Conservation (phyloP, 2,797 vertebrate species). For the Morus bassanus region DNA sequence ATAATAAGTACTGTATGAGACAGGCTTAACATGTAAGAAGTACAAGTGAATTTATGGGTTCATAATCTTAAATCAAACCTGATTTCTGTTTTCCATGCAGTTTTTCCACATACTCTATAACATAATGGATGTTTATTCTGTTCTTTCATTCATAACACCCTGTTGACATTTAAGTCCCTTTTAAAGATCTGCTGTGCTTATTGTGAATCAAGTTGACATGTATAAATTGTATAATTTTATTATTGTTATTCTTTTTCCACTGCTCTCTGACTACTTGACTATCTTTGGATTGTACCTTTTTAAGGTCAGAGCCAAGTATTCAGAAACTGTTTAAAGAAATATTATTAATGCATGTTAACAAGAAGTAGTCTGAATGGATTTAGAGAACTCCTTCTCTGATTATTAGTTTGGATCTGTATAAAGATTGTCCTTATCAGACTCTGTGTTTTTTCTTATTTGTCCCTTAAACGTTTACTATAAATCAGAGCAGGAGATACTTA, state of each 20-base stretch:
- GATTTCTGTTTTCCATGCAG: constrained; percentile 61
- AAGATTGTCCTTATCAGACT: neutral
- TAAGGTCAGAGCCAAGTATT: neutral
- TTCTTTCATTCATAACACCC: constrained; percentile 47
- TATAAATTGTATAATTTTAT: constrained; percentile 50
- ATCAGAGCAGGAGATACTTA: neutral
- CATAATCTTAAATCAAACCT: constrained; percentile 61
- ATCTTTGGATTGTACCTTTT: neutral
- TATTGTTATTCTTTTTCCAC: constrained; percentile 50
- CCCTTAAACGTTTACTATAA: neutral
- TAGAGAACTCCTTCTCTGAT: neutral
- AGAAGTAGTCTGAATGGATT: neutral
- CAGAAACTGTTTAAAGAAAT: neutral
- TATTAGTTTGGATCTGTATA: neutral
- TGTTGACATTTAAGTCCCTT: constrained; percentile 46
- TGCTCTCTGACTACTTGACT: neutral
- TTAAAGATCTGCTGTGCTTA: constrained; percentile 41
- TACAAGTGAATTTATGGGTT: constrained; percentile 58
- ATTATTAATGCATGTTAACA: neutral
- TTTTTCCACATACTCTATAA: constrained; percentile 55
- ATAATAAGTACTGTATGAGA: constrained; percentile 2
- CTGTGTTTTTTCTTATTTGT: neutral
- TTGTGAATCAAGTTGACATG: constrained; percentile 48
- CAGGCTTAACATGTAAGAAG: constrained; percentile 12
- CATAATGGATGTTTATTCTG: constrained; percentile 54